Conservation (phyloP, 2,888 invertebrate species). For the Yponomeuta cagnagella region DNA sequence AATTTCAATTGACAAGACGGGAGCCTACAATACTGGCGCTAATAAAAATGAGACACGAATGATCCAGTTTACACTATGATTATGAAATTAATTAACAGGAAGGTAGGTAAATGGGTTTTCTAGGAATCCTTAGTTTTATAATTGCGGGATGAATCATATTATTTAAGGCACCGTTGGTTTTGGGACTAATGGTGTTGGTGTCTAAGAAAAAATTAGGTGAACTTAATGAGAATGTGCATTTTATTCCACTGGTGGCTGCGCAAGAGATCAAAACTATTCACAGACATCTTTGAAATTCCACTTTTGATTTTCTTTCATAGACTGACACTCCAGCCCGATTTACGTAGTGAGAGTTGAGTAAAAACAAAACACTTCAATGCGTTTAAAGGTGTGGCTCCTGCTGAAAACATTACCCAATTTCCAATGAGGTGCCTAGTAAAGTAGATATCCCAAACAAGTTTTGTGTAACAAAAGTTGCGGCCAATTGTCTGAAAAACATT, state of each 20-base stretch:
- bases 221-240: constrained; percentile 22
- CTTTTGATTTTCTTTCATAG: not conserved
- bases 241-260: constrained; percentile 66
- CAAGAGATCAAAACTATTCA: constrained; percentile 63
- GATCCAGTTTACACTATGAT: not conserved
- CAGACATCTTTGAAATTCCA: constrained; percentile 27
- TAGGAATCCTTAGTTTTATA: not conserved
- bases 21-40: constrained; percentile 28
- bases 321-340: constrained; percentile 3
- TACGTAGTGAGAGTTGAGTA: constrained; percentile 12
- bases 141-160: constrained; percentile 20
- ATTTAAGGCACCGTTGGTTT: constrained; percentile 69
- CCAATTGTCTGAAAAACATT: too few species aligned
- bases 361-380: not conserved
- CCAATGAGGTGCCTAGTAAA: too few species aligned
- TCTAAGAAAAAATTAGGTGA: not conserved
- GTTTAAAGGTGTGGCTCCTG: too few species aligned
- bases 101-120: not conserved
- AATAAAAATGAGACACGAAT: constrained; percentile 10
- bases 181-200: constrained; percentile 20
- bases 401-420: too few species aligned
- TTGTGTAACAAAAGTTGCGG: too few species aligned
- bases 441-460: too few species aligned
- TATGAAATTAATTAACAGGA: not conserved
- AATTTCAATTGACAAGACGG: constrained; percentile 20